Percentiles rank a stretch among this genome's conserved stretches.
phyloP scores from a whole-genome alignment of 2,113 vertebrate species.

The Ranitomeya imitator region DNA sequence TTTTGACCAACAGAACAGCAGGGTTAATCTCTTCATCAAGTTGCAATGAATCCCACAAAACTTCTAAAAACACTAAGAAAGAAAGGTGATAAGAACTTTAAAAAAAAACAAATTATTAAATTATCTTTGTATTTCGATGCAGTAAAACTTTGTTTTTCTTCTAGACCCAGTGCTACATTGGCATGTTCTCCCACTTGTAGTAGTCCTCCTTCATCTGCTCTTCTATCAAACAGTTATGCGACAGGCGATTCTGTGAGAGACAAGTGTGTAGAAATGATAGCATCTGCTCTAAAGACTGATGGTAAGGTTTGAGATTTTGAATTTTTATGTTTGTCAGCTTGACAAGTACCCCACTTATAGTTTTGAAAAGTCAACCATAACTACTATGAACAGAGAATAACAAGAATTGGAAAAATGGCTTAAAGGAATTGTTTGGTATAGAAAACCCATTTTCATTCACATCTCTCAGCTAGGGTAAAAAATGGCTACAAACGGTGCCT shows the following conservation, averaged over 20 bases:
- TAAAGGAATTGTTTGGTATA: background rate
- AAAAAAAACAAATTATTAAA: background rate
- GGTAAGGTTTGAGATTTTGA: slow-evolving; percentile 66
- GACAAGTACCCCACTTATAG: background rate
- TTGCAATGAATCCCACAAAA: slow-evolving; percentile 40
- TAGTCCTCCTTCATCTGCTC: slow-evolving; percentile 60
- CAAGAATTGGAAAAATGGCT: background rate
- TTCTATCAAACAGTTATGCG: slow-evolving; percentile 77
- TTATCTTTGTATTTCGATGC: background rate
- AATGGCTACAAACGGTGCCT: too few species aligned
- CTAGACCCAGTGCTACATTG: slow-evolving; percentile 74
- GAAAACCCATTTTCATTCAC: too few species aligned
- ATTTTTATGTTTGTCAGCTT: background rate
- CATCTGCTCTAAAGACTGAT: slow-evolving; percentile 83
- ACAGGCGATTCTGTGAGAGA: slow-evolving; percentile 89
- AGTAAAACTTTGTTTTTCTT: slow-evolving; percentile 44
- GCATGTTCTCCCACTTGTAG: slow-evolving; percentile 64
- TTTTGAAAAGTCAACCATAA: background rate
- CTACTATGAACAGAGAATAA: background rate
- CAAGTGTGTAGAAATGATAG: slow-evolving; percentile 94
- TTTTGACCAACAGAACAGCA: too few species aligned
- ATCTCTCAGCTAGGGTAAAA: too few species aligned
- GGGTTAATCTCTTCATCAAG: too few species aligned
- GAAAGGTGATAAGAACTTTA: slow-evolving; percentile 23
- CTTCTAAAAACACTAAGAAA: slow-evolving; percentile 6